phyloP scores from a whole-genome alignment of 1,140 invertebrate genomes.

The Panagrolaimus sp. region DNA sequence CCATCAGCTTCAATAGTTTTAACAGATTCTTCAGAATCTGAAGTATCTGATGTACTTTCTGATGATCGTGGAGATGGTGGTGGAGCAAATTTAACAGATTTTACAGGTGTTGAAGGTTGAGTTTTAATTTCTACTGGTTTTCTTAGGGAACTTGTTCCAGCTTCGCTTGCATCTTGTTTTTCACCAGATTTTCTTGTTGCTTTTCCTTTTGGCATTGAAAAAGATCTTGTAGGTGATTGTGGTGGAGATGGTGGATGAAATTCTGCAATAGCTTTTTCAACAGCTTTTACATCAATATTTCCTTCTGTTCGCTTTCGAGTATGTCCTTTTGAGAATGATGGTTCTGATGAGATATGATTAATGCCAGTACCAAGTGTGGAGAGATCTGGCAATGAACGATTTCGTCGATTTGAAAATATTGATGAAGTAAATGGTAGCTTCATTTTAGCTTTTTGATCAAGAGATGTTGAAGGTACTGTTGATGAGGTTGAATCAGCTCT shows the following conservation, averaged over 20 bases:
- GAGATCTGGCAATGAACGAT: slow-evolving; percentile 46
- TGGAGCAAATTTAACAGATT: background rate
- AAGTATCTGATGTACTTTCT: background rate
- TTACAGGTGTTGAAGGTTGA: slow-evolving; percentile 3
- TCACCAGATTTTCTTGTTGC: no score
- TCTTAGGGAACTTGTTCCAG: background rate
- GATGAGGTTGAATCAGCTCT: background rate
- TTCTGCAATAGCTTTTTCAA: background rate
- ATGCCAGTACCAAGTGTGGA: slow-evolving; percentile 1
- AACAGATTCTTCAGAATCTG: slow-evolving; percentile 9
- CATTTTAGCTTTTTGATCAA: background rate
- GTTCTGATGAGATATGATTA: background rate
- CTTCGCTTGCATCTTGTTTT: no score
- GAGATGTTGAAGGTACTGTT: background rate
- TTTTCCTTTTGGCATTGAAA: slow-evolving; percentile 1
- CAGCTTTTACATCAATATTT: background rate
- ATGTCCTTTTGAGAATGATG: background rate
- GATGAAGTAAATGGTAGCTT: slow-evolving; percentile 46
- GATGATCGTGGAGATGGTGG: no score
- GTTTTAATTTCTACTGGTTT: background rate
- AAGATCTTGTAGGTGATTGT: background rate
- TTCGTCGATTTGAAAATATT: slow-evolving; percentile 41
- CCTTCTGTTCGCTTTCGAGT: background rate
- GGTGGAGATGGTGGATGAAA: background rate
- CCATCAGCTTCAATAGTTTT: slow-evolving; percentile 20